phyloP scores from a whole-genome alignment of 2,888 invertebrate genomes.

The Orchesellides sinensis region DNA sequence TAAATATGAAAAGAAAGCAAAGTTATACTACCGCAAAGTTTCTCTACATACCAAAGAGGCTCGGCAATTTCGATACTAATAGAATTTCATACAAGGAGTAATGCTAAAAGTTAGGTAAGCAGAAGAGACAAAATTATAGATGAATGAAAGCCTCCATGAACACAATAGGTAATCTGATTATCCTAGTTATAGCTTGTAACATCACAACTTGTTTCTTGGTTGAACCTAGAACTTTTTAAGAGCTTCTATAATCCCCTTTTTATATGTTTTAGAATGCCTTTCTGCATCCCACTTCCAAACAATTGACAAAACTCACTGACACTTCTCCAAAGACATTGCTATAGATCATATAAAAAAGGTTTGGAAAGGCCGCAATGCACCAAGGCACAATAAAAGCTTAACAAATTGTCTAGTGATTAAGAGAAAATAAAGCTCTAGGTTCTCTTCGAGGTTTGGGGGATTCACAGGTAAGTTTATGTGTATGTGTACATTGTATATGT shows the following conservation, averaged over 20 bases:
- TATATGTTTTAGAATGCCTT: background rate
- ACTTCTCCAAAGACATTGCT: background rate
- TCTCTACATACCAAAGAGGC: too few species aligned
- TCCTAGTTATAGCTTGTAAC: background rate
- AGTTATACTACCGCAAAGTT: too few species aligned
- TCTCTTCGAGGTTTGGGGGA: too few species aligned
- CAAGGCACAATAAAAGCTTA: background rate
- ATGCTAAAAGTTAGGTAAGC: too few species aligned
- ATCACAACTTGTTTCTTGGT: background rate
- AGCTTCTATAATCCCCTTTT: background rate
- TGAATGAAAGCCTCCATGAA: too few species aligned
- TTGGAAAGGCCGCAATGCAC: too few species aligned
- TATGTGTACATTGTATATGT: too few species aligned
- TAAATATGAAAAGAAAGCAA: background rate
- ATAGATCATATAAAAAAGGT: background rate
- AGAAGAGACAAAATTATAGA: too few species aligned
- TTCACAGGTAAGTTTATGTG: too few species aligned
- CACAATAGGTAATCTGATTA: conserved; percentile 15
- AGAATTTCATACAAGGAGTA: too few species aligned
- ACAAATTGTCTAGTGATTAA: conserved; percentile 17
- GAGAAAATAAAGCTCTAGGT: background rate
- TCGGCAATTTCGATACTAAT: too few species aligned
- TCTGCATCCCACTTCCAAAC: background rate
- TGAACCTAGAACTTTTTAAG: background rate
- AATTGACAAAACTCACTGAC: background rate